Percentiles rank a stretch among this genome's conserved stretches.
phyloP scores from a whole-genome alignment of 2,888 invertebrate genomes.

The Archaeoteleia sp. region DNA sequence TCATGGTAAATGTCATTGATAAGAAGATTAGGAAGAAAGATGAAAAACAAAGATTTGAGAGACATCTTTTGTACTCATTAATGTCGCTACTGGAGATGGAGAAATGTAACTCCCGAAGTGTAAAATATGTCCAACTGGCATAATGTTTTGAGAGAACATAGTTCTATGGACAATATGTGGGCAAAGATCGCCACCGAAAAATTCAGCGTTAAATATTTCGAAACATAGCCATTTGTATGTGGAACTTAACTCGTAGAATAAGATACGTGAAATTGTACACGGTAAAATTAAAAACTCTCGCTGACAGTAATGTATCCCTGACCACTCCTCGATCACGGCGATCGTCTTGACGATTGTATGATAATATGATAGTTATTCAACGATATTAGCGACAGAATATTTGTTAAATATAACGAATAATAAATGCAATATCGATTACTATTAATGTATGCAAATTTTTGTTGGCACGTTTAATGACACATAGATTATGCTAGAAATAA shows the following conservation, averaged over 20 bases:
- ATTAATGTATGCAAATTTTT: constrained; percentile 27
- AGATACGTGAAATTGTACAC: constrained; percentile 43
- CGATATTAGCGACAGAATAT: constrained; percentile 43
- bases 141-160: constrained; percentile 3
- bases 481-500: constrained; percentile 48
- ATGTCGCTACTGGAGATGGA: constrained; percentile 8
- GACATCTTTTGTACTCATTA: constrained; percentile 20
- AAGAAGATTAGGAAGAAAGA: constrained; percentile 5
- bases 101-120: constrained; percentile 24
- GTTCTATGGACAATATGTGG: constrained; percentile 13
- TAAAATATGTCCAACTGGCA: constrained; percentile 22
- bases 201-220: constrained; percentile 35
- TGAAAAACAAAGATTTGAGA: constrained; percentile 1
- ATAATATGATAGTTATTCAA: constrained; percentile 42
- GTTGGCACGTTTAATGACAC: constrained; percentile 33
- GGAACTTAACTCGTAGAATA: constrained; percentile 36
- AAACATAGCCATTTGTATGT: constrained; percentile 36
- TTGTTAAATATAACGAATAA: constrained; percentile 43
- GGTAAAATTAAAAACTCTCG: constrained; percentile 34
- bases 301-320: constrained; percentile 32
- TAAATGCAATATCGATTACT: constrained; percentile 45
- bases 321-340: constrained; percentile 24
- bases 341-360: constrained; percentile 43
- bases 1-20: constrained; percentile 8
- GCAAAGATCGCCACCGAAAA: constrained; percentile 31